These are phyloP conservation scores for Kradibia gibbosae DNA, from an alignment of 1,140 invertebrate genomes.

Conservation along the genomic window DNA sequence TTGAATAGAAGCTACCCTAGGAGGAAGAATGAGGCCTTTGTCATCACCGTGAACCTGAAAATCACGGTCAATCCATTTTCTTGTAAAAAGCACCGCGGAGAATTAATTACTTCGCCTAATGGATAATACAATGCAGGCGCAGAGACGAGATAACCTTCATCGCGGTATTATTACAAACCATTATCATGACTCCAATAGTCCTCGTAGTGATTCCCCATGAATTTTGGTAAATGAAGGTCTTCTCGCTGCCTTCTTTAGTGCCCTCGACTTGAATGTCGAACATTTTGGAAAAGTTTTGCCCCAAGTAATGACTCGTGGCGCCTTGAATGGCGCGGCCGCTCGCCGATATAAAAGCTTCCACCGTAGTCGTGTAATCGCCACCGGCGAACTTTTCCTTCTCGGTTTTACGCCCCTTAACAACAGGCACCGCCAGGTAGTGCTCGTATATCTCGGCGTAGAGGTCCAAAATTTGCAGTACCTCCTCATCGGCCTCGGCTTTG, in stretches of 20 bases:
- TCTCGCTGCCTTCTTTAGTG: slow-evolving; percentile 88
- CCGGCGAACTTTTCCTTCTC: slow-evolving; percentile 99
- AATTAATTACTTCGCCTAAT: too few relatives aligned
- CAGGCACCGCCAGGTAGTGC: slow-evolving; percentile 94
- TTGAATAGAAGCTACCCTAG: slow-evolving; percentile 88
- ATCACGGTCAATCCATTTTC: not conserved
- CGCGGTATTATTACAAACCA: slow-evolving; percentile 60
- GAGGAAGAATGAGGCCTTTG: slow-evolving; percentile 95
- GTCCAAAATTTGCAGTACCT: slow-evolving; percentile 88
- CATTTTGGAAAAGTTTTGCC: slow-evolving; percentile 99
- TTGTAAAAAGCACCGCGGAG: too few relatives aligned
- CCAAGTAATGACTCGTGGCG: slow-evolving; percentile 97
- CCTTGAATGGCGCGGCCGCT: slow-evolving; percentile 97
- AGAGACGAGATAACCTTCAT: not conserved
- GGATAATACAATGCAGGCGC: too few relatives aligned
- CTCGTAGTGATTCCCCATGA: slow-evolving; percentile 99
- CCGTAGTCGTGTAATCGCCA: slow-evolving; percentile 97
- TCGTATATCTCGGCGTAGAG: slow-evolving; percentile 93
- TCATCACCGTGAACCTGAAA: slow-evolving; percentile 95
- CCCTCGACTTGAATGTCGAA: slow-evolving; percentile 98
- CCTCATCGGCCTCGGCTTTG: slow-evolving; percentile 88
- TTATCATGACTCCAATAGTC: slow-evolving; percentile 83
- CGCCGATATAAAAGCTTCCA: slow-evolving; percentile 95
- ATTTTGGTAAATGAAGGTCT: slow-evolving; percentile 95
- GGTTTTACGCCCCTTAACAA: slow-evolving; percentile 95